A percentile compares a stretch with the other conserved stretches of the same genome.
phyloP scores from a whole-genome alignment of 1,140 invertebrate species.

The Holcopasites calliopsidis region DNA sequence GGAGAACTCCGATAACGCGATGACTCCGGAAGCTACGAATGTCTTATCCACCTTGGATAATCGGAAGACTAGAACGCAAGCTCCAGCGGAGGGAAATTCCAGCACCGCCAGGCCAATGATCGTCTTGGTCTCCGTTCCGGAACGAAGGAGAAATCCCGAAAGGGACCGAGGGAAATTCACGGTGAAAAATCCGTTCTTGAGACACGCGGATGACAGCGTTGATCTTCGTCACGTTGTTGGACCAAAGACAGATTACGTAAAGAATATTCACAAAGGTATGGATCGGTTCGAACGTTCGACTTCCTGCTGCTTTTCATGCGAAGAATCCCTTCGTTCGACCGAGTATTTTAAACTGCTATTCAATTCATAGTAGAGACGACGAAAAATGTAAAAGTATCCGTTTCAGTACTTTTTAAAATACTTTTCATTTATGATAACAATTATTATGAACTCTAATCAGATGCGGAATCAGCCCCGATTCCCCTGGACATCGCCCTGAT shows the following conservation, averaged over 20 bases:
- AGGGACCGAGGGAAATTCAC: conserved; percentile 38
- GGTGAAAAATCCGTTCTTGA: conserved; percentile 35
- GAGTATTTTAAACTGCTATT: too few species aligned
- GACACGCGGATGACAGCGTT: conserved; percentile 5
- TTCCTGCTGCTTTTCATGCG: not conserved
- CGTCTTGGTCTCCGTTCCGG: conserved; percentile 56
- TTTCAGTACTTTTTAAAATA: too few species aligned
- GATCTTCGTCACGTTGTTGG: conserved; percentile 44
- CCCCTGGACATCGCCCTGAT: conserved; percentile 73
- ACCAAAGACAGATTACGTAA: conserved; percentile 66
- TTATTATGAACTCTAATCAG: conserved; percentile 39
- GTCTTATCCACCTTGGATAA: not conserved
- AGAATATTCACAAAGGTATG: conserved; percentile 68
- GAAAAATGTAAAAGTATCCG: too few species aligned
- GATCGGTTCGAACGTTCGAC: not conserved
- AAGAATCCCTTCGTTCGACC: not conserved
- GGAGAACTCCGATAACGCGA: conserved; percentile 5
- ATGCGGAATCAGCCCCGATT: conserved; percentile 53
- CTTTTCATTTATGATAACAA: too few species aligned
- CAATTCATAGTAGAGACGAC: too few species aligned
- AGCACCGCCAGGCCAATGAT: conserved; percentile 48
- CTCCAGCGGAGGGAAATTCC: not conserved
- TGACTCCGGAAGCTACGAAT: not conserved
- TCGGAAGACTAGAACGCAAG: not conserved
- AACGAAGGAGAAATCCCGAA: conserved; percentile 32